Conservation (phyloP, 2,113 vertebrate genomes). For the Pipra filicauda region DNA sequence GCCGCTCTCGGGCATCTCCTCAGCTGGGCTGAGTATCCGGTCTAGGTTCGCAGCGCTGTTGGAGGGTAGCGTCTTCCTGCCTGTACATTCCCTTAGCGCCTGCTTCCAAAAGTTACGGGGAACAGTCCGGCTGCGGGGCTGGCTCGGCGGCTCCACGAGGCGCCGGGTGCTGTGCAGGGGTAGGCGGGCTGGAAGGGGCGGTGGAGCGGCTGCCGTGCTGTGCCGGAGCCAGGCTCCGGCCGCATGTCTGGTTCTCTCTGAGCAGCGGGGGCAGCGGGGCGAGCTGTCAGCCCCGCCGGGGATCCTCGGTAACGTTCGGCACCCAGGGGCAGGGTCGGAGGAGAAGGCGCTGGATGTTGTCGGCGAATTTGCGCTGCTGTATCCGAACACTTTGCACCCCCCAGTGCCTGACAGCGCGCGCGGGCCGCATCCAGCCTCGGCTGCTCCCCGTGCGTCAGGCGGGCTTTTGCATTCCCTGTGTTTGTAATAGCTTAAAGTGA, state of each 20-base stretch:
- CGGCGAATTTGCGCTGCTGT: not conserved
- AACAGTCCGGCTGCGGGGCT: no score
- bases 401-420: not conserved
- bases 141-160: not conserved
- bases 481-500: not conserved
- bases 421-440: not conserved
- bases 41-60: not conserved
- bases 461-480: not conserved
- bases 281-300: not conserved
- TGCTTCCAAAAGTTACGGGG: not conserved
- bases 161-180: fast-evolving
- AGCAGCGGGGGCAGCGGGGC: fast-evolving
- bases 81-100: not conserved
- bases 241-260: not conserved
- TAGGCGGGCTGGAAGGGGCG: not conserved
- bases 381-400: not conserved
- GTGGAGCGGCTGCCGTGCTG: not conserved
- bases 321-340: not conserved
- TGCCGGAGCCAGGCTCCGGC: not conserved
- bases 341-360: not conserved
- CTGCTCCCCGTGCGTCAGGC: fast-evolving
- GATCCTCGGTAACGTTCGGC: not conserved
- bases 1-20: not conserved
- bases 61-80: not conserved
- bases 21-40: not conserved